Conservation (phyloP, 1,140 invertebrate species). For the Drosophila grimshawi region DNA sequence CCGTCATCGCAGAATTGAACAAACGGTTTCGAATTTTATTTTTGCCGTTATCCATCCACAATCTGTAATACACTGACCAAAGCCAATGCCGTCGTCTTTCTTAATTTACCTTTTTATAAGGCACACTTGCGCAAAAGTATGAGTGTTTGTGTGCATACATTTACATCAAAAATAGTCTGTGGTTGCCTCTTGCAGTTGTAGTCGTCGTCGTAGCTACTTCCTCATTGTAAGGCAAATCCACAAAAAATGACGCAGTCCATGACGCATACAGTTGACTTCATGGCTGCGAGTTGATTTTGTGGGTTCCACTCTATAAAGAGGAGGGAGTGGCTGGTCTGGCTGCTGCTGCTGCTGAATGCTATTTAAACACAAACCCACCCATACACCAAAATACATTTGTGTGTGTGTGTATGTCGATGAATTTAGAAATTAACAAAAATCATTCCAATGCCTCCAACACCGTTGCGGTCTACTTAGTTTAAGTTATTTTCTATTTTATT, state of each 20-base stretch:
- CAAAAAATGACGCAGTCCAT: conserved; percentile 52
- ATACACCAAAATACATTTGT: background rate
- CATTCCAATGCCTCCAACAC: conserved; percentile 11
- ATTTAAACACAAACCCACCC: conserved; percentile 23
- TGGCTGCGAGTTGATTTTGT: conserved; percentile 21
- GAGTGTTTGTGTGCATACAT: background rate
- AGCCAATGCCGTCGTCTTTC: conserved; percentile 30
- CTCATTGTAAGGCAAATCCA: conserved; percentile 46
- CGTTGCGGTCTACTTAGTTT: conserved; percentile 39
- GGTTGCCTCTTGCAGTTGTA: conserved; percentile 35
- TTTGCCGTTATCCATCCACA: conserved; percentile 58
- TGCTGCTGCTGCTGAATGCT: conserved; percentile 9
- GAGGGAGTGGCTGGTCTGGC: conserved; percentile 34
- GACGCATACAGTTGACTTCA: conserved; percentile 49
- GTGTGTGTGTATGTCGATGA: background rate
- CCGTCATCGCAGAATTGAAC: conserved; percentile 69
- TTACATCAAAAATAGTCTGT: conserved; percentile 40
- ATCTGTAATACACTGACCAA: conserved; percentile 47
- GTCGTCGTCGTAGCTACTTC: conserved; percentile 24
- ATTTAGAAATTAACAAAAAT: conserved; percentile 30
- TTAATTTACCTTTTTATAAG: conserved; percentile 10
- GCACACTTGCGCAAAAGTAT: conserved; percentile 25
- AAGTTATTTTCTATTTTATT: conserved; percentile 26
- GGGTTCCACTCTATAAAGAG: conserved; percentile 21
- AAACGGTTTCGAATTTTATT: conserved; percentile 62